A percentile compares a stretch with the other conserved stretches of the same genome.
These are phyloP conservation scores for Drymodes brunneopygia DNA, from an alignment of 2,113 vertebrate species.

Conservation along the genomic window DNA sequence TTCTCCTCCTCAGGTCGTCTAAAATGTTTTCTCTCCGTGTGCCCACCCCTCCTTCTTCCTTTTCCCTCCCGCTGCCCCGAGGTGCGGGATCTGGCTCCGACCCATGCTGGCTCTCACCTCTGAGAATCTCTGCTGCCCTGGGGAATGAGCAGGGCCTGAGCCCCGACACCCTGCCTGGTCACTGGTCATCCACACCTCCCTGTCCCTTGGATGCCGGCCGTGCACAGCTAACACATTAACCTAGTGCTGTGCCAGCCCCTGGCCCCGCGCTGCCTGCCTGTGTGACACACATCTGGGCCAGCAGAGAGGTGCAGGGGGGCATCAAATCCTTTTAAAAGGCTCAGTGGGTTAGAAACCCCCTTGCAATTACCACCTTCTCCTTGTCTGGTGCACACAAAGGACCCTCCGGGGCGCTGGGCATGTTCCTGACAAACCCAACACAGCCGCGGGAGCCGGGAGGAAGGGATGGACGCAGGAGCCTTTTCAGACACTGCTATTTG, in stretches of 20 bases:
- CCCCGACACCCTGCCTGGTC: background rate
- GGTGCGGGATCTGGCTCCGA: background rate
- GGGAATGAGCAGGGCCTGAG: background rate
- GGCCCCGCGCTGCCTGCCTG: background rate
- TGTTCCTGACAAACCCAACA: background rate
- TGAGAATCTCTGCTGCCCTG: background rate
- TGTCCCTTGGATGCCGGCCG: background rate
- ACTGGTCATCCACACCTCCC: rapidly evolving
- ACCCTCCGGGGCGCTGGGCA: background rate
- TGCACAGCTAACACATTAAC: conserved; percentile 28
- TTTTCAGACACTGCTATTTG: conserved; percentile 54
- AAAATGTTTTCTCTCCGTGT: background rate
- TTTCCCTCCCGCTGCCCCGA: background rate
- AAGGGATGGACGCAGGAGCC: background rate
- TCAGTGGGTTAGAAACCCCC: conserved; percentile 56
- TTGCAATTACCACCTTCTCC: conserved; percentile 27
- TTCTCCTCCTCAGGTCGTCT: background rate
- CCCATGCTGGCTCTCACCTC: rapidly evolving
- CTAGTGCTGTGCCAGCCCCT: background rate
- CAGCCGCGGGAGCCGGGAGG: background rate
- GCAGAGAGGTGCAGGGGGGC: background rate
- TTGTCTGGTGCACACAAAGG: background rate
- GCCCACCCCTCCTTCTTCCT: background rate
- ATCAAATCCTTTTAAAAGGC: conserved; percentile 8
- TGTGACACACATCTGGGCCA: conserved; percentile 40